phyloP scores from a whole-genome alignment of 2,888 invertebrate species.

The Anthrax anthrax region DNA sequence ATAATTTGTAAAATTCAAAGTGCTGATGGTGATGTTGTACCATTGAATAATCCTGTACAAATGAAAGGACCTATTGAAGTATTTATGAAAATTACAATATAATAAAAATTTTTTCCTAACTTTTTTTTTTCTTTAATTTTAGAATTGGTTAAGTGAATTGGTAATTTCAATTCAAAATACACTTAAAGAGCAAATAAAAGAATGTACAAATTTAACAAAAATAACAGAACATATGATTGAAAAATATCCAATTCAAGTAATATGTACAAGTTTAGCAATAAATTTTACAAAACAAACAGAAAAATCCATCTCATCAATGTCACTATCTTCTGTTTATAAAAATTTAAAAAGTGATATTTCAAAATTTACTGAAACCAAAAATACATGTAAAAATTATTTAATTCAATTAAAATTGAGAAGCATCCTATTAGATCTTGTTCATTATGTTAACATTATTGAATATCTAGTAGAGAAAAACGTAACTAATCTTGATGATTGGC shows the following conservation, averaged over 20 bases:
- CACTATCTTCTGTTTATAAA: conserved; percentile 39
- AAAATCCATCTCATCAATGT: conserved; percentile 55
- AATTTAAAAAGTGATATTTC: conserved; percentile 35
- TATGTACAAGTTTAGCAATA: conserved; percentile 73
- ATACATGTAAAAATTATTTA: conserved; percentile 38
- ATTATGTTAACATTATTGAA: conserved; percentile 73
- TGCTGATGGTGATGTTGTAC: conserved; percentile 32
- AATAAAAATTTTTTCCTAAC: no score
- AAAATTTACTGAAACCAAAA: conserved; percentile 24
- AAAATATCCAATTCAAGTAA: conserved; percentile 47
- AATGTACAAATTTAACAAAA: conserved; percentile 35
- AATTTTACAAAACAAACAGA: conserved; percentile 75
- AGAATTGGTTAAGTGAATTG: conserved; percentile 41
- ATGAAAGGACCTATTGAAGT: conserved; percentile 30
- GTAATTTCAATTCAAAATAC: conserved; percentile 70
- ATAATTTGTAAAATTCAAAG: conserved; percentile 37
- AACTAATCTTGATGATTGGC: conserved; percentile 61
- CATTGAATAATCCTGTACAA: conserved; percentile 21
- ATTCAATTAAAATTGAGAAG: conserved; percentile 79
- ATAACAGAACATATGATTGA: conserved; percentile 37
- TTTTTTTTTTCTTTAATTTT: background rate
- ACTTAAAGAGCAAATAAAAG: conserved; percentile 50
- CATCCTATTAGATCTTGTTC: conserved; percentile 83
- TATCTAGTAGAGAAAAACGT: conserved; percentile 56
- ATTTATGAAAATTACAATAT: no score